These are phyloP conservation scores for Cynodonichthys magdalenae DNA, from an alignment of 2,797 vertebrate genomes.

Conservation along the genomic window DNA sequence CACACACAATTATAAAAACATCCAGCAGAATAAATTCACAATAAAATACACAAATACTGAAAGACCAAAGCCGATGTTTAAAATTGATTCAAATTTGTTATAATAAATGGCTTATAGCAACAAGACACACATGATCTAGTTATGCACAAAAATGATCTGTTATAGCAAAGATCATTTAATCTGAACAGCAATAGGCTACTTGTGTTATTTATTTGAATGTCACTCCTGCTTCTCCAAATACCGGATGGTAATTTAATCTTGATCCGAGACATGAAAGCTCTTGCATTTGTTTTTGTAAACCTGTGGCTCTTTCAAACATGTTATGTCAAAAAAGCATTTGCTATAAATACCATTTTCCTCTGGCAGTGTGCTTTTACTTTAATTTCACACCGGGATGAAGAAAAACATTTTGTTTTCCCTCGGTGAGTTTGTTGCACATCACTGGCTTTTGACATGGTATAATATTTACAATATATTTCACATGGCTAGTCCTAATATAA, in stretches of 20 bases:
- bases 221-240: slow-evolving; percentile 28
- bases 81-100: neutral
- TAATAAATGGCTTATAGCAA: neutral
- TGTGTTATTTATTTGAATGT: slow-evolving; percentile 15
- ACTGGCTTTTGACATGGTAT: slow-evolving; percentile 32
- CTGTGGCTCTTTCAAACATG: slow-evolving; percentile 43
- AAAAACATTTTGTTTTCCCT: slow-evolving; percentile 42
- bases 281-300: slow-evolving; percentile 46
- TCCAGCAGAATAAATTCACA: slow-evolving; percentile 24
- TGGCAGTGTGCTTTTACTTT: slow-evolving; percentile 35
- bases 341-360: slow-evolving; percentile 46
- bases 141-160: neutral
- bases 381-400: slow-evolving; percentile 51
- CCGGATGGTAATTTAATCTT: slow-evolving; percentile 48
- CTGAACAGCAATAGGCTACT: slow-evolving; percentile 2
- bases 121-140: neutral
- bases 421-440: slow-evolving; percentile 47
- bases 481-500: too few species aligned
- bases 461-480: neutral
- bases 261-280: slow-evolving; percentile 33
- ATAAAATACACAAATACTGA: neutral
- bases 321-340: slow-evolving; percentile 42
- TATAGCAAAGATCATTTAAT: neutral
- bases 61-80: neutral
- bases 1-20: slow-evolving; percentile 16